Evolutionary conservation across 1,140 invertebrate genomes (phyloP).

Genomic region (Dermatophagoides farinae): DNA sequence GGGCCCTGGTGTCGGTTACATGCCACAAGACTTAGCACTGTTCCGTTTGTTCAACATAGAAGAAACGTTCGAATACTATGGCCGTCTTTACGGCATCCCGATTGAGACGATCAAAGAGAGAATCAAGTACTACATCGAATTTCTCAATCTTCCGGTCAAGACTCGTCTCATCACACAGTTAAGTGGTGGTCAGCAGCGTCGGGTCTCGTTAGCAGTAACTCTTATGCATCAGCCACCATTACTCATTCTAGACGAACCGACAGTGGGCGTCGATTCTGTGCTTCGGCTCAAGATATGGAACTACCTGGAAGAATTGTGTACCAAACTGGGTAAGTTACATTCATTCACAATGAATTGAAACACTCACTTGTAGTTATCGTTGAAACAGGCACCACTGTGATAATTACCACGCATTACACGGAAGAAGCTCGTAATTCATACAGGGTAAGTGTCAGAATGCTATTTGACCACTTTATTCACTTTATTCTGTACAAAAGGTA

Average conservation of each 20-base stretch:
- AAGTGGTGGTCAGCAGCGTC: conserved; percentile 73
- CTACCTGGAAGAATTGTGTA: conserved; percentile 50
- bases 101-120: conserved; percentile 6
- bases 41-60: conserved; percentile 25
- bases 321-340: conserved; percentile 5
- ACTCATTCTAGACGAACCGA: conserved; percentile 39
- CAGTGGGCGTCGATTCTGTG: conserved; percentile 72
- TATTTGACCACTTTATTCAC: neutral
- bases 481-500: neutral
- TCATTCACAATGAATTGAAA: neutral
- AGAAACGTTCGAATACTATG: conserved; percentile 27
- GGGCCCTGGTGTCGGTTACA: conserved; percentile 28
- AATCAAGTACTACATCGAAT: conserved; percentile 14
- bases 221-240: conserved; percentile 61
- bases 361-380: too few relatives aligned
- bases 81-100: conserved; percentile 25
- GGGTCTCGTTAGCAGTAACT: conserved; percentile 76
- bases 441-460: conserved; percentile 39
- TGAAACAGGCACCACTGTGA: conserved; percentile 38
- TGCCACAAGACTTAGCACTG: conserved; percentile 28
- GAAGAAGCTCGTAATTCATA: conserved; percentile 27
- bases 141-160: conserved; percentile 12
- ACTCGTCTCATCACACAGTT: neutral
- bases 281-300: conserved; percentile 75
- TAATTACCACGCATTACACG: conserved; percentile 30